Evolutionary conservation across 1,140 invertebrate species (phyloP), one percentile per base, ranked within the genome.

Genomic region (Lasioglossum baleicum): DNA sequence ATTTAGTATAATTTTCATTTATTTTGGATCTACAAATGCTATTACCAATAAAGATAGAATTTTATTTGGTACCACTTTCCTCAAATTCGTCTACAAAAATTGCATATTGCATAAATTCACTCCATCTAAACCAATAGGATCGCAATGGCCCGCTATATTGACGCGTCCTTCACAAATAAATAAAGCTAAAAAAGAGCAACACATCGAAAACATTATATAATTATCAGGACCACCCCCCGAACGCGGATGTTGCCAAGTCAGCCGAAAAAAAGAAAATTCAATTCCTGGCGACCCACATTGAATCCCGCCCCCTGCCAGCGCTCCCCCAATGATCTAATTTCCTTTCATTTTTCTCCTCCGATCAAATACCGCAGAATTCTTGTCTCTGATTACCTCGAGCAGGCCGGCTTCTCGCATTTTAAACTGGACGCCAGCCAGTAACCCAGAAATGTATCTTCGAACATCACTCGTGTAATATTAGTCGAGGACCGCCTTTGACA

Each of bases 371-470:
- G 35, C 58, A 2, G 22, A 40, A 26, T 26, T 2, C 35, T 48
- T 40, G 48, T 40, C 44, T 31, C 58, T 61, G 75, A 78, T 78
- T 72, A 78, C 75, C 70, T 42, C 44, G 68, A 69, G 31, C 65
- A 40, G 20, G 35, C n/a, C 53, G 51, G n/a, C n/a, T 17, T 20
- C 40, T 75, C 51, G 64, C 20, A 20, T 78, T 78, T 65, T 56
- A 56, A 78, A 72, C 69, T 78, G 76, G 76, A 78, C 53, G 11
- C 69, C n/a, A 72, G 68, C 76, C 68, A 78, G 69, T 56, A 78
- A 78, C 68, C 76, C 48, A 72, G 76, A 35, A 72, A 72, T 51
- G 44, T 53, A 58, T 15, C 31, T 61, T 11, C 17, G 2, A 72
- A 20, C 15, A 10, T n/a, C 35, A 15, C 44, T 17, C 44, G 20